Conservation (phyloP, 2,888 invertebrate genomes). For the Meghimatium bilineatum region DNA sequence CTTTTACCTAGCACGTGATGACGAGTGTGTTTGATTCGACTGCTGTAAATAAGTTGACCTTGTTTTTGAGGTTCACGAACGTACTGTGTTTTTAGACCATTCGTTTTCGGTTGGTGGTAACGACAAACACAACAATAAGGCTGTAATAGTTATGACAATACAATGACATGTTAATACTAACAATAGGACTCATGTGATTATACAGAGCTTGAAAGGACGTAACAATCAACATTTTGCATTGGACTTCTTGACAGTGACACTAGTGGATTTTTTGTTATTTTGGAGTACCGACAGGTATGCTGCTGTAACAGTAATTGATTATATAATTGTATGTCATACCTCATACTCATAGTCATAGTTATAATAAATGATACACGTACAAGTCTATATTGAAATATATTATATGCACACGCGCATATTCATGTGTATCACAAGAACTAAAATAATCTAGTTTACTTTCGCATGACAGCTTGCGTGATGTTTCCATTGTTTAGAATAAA, state of each 20-base stretch:
- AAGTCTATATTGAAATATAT: too few relatives aligned
- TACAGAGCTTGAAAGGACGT: neutral
- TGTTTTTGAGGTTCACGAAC: neutral
- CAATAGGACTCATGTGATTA: neutral
- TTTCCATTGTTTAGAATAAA: too few relatives aligned
- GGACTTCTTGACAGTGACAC: too few relatives aligned
- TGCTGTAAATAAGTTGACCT: slow-evolving; percentile 26
- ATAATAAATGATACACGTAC: too few relatives aligned
- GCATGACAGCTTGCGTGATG: too few relatives aligned
- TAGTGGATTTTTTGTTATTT: neutral
- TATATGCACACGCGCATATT: too few relatives aligned
- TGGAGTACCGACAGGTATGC: neutral
- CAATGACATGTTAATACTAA: neutral
- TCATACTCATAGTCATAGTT: too few relatives aligned
- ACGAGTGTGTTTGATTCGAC: slow-evolving; percentile 31
- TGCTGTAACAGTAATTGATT: too few relatives aligned
- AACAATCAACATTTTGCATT: neutral
- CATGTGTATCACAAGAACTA: too few relatives aligned
- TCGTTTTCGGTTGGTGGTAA: slow-evolving; percentile 27
- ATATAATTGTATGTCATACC: too few relatives aligned
- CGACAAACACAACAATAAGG: neutral
- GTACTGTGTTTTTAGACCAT: neutral
- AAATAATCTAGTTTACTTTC: too few relatives aligned
- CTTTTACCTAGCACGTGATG: slow-evolving; percentile 11
- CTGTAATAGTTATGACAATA: neutral